Base-by-base conservation (phyloP, 2,888 invertebrate genomes). In the Leuctra nigra region DNA sequence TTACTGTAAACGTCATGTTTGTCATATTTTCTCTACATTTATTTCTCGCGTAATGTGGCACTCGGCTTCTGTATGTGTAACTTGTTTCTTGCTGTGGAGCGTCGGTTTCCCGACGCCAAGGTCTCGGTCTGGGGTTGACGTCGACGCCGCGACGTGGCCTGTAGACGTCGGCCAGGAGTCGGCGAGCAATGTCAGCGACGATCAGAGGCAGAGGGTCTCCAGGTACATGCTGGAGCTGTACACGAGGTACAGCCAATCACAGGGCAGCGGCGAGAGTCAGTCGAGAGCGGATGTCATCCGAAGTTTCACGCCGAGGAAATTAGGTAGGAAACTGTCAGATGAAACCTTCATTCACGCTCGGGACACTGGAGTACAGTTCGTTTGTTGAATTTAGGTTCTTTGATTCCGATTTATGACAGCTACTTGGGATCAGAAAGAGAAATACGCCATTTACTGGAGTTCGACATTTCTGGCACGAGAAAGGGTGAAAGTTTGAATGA, bases 321-420 rank as follows among this genome's bases (percentile, higher is more conserved):
- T 54, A 20, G 61, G 61, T 61, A 56, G 39, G 57, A 24, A 14
- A 29, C n/a, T n/a, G n/a, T n/a, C n/a, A n/a, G n/a, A n/a, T n/a
- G n/a, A n/a, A n/a, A n/a, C n/a, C n/a, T n/a, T n/a, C n/a, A n/a
- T n/a, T n/a, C n/a, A n/a, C n/a, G n/a, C n/a, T n/a, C n/a, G n/a
- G n/a, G n/a, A n/a, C n/a, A n/a, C n/a, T n/a, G n/a, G n/a, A n/a
- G n/a, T n/a, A n/a, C n/a, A n/a, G n/a, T n/a, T n/a, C n/a, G n/a
- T n/a, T n/a, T n/a, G n/a, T n/a, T n/a, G n/a, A n/a, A n/a, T n/a
- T n/a, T n/a, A n/a, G n/a, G n/a, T n/a, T n/a, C n/a, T n/a, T n/a
- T n/a, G n/a, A n/a, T n/a, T n/a, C n/a, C n/a, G n/a, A n/a, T n/a
- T n/a, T n/a, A n/a, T n/a, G n/a, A n/a, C n/a, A n/a, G n/a, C n/a